Percentiles rank a stretch among this genome's conserved stretches.
Evolutionary conservation across 2,797 vertebrate genomes (phyloP).

Genomic region (Ibycter americanus): DNA sequence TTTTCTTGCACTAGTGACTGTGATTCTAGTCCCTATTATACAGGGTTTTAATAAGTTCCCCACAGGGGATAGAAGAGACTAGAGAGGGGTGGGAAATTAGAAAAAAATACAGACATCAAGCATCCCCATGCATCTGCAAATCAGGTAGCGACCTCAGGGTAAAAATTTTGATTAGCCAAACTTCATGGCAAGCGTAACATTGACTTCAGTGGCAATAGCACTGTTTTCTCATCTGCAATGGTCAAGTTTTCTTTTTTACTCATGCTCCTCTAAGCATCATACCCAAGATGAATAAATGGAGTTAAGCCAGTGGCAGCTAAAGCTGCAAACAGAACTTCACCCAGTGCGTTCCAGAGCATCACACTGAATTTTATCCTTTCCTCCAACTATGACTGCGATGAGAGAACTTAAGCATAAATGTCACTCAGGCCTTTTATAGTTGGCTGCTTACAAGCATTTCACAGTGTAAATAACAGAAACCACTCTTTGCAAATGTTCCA

Average conservation of each 20-base stretch:
- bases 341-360: background rate
- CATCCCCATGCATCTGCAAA: background rate
- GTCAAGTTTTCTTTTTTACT: background rate
- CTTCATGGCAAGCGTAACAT: background rate
- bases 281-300: background rate
- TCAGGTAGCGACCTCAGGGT: background rate
- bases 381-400: background rate
- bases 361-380: background rate
- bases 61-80: background rate
- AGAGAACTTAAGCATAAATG: background rate
- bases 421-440: background rate
- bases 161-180: background rate
- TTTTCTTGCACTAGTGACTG: background rate
- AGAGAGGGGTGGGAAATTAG: background rate
- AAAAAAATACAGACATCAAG: background rate
- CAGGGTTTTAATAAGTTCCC: background rate
- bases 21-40: background rate
- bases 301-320: background rate
- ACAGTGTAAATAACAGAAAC: constrained; percentile 26
- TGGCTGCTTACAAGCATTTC: constrained; percentile 15
- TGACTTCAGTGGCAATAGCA: background rate
- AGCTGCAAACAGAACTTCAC: background rate
- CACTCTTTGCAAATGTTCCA: constrained; percentile 23
- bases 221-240: background rate
- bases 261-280: background rate